phyloP scores from a whole-genome alignment of 2,888 invertebrate species.

The Tortricodes alternella region DNA sequence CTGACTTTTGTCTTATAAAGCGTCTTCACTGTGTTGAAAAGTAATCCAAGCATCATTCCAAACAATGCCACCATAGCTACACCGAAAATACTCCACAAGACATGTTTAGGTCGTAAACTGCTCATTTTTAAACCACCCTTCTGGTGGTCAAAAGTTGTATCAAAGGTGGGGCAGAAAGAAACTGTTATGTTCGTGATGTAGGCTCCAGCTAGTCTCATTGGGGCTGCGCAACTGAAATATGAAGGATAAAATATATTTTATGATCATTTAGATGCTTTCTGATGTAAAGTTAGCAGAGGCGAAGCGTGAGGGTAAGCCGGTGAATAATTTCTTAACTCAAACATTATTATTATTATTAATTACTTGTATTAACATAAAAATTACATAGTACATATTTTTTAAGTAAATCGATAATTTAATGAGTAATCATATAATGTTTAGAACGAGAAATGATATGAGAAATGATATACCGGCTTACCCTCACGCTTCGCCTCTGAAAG shows the following conservation, averaged over 20 bases:
- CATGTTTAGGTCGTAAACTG: slow-evolving; percentile 67
- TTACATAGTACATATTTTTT: too few species aligned
- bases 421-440: too few species aligned
- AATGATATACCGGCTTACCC: too few species aligned
- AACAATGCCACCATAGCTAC: slow-evolving; percentile 63
- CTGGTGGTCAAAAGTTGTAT: slow-evolving; percentile 55
- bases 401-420: too few species aligned
- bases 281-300: too few species aligned
- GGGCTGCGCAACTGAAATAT: slow-evolving; percentile 72
- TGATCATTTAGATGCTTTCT: not conserved
- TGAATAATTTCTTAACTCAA: too few species aligned
- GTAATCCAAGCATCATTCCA: slow-evolving; percentile 67
- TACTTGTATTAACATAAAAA: too few species aligned
- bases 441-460: too few species aligned
- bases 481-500: too few species aligned
- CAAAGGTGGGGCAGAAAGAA: slow-evolving; percentile 67
- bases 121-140: slow-evolving; percentile 52
- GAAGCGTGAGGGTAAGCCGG: too few species aligned
- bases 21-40: slow-evolving; percentile 62
- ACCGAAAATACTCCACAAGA: slow-evolving; percentile 72
- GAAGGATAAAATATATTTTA: slow-evolving; percentile 21
- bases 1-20: slow-evolving; percentile 62
- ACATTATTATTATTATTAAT: too few species aligned
- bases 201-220: slow-evolving; percentile 66
- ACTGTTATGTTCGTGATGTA: slow-evolving; percentile 68